Percentiles rank a stretch among this genome's conserved stretches.
phyloP scores from a whole-genome alignment of 2,113 vertebrate species.

The Toxostoma redivivum region DNA sequence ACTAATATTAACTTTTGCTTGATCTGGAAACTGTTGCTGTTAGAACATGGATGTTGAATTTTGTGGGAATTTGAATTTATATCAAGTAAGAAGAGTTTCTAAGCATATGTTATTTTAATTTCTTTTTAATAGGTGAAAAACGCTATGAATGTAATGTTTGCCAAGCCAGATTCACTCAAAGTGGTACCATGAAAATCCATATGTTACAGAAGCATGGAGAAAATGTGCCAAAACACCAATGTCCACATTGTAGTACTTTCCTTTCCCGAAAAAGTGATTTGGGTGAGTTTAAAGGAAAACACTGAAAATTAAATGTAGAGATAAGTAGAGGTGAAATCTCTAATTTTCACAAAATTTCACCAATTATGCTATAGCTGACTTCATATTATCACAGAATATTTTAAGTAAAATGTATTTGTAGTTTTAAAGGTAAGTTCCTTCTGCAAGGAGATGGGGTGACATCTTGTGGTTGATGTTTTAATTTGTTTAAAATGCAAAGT shows the following conservation, averaged over 20 bases:
- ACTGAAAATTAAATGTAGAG: neutral
- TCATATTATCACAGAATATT: neutral
- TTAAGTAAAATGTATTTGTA: neutral
- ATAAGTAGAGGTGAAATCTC: neutral
- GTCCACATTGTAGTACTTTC: slow-evolving; percentile 40
- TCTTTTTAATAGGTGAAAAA: slow-evolving; percentile 62
- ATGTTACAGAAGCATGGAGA: slow-evolving; percentile 65
- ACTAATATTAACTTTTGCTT: neutral
- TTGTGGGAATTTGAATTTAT: neutral
- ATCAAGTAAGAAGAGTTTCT: neutral
- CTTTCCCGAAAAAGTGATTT: slow-evolving; percentile 69
- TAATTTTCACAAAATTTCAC: neutral
- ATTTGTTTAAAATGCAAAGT: neutral
- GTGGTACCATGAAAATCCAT: slow-evolving; percentile 69
- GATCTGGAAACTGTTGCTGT: neutral
- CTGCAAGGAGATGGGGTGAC: slow-evolving; percentile 42
- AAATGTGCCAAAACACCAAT: slow-evolving; percentile 65
- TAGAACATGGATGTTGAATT: neutral
- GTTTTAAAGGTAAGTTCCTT: neutral
- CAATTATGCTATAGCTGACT: neutral
- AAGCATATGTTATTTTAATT: neutral
- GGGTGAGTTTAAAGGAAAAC: slow-evolving; percentile 53
- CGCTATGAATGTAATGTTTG: slow-evolving; percentile 65
- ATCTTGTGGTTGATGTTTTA: slow-evolving; percentile 50
- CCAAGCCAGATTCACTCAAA: slow-evolving; percentile 68